These are phyloP conservation scores for Leptothorax acervorum DNA, from an alignment of 2,888 invertebrate genomes.

Conservation along the genomic window DNA sequence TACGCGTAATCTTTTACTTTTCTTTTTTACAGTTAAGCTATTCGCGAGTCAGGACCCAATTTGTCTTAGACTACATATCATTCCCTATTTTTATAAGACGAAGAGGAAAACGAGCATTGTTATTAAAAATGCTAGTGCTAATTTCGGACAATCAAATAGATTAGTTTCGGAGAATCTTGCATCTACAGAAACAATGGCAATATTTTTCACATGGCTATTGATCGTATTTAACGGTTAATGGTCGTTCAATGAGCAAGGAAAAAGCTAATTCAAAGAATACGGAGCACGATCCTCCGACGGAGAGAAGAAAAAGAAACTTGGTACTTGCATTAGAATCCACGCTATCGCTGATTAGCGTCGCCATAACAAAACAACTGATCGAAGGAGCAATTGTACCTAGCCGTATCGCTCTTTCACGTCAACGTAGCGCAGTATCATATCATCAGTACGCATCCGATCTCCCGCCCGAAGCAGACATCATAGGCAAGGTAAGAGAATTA, in stretches of 20 bases:
- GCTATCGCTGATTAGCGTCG: constrained; percentile 57
- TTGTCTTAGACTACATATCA: neutral
- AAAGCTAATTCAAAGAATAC: constrained; percentile 54
- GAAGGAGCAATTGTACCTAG: constrained; percentile 70
- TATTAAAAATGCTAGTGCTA: constrained; percentile 17
- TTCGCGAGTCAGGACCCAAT: constrained; percentile 3
- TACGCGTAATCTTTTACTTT: constrained; percentile 1
- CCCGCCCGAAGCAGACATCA: constrained; percentile 75
- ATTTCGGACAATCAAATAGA: constrained; percentile 14
- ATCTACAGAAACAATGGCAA: constrained; percentile 30
- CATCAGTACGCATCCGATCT: constrained; percentile 68
- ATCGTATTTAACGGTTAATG: neutral
- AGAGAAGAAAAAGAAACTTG: constrained; percentile 61
- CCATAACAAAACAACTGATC: constrained; percentile 69
- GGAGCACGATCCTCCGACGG: constrained; percentile 23
- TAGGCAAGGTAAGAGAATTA: constrained; percentile 81
- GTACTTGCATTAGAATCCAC: constrained; percentile 66
- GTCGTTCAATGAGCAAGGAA: constrained; percentile 68
- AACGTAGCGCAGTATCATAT: constrained; percentile 60
- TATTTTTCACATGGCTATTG: constrained; percentile 10
- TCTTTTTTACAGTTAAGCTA: constrained; percentile 25
- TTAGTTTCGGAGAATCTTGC: constrained; percentile 9
- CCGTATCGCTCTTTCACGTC: constrained; percentile 68
- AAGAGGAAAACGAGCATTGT: constrained; percentile 29
- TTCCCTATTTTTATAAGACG: constrained; percentile 12